Conservation (phyloP, 2,797 vertebrate genomes). For the Galaxias olidus region DNA sequence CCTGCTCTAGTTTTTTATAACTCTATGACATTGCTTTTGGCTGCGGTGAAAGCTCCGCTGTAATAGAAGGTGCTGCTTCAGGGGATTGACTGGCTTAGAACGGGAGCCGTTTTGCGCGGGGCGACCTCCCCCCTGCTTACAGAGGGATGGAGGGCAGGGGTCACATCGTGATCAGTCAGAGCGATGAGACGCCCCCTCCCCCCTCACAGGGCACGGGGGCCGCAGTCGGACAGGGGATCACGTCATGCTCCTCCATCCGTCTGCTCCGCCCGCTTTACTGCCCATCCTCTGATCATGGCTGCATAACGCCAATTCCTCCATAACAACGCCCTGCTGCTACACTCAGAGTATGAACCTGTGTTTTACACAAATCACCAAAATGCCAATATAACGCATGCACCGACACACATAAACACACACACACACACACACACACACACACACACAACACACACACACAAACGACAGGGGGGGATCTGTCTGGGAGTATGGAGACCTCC, state of each 20-base stretch:
- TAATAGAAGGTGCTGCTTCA: no score
- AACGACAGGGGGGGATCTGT: not conserved
- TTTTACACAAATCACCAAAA: no score
- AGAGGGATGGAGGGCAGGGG: constrained; percentile 26
- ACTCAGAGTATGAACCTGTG: no score
- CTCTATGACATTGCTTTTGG: no score
- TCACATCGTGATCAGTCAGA: constrained; percentile 47
- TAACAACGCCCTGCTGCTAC: no score
- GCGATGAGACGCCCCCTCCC: constrained; percentile 52
- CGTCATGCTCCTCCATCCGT: constrained; percentile 9
- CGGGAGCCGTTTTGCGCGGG: not conserved
- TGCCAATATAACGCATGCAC: no score
- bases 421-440: constrained; percentile 29
- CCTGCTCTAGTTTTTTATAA: no score
- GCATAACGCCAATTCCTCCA: not conserved
- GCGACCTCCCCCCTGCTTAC: constrained; percentile 37
- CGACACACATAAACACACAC: constrained; percentile 8
- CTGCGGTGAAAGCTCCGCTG: no score
- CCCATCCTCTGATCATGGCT: not conserved
- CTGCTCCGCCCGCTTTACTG: no score
- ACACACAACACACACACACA: constrained; percentile 5
- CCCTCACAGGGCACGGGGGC: constrained; percentile 37
- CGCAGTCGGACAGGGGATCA: constrained; percentile 46
- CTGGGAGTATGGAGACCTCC: not conserved
- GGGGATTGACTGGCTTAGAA: constrained; percentile 24